These are phyloP conservation scores for Eulimnadia texana DNA, from an alignment of 1,140 invertebrate genomes.

Conservation along the genomic window DNA sequence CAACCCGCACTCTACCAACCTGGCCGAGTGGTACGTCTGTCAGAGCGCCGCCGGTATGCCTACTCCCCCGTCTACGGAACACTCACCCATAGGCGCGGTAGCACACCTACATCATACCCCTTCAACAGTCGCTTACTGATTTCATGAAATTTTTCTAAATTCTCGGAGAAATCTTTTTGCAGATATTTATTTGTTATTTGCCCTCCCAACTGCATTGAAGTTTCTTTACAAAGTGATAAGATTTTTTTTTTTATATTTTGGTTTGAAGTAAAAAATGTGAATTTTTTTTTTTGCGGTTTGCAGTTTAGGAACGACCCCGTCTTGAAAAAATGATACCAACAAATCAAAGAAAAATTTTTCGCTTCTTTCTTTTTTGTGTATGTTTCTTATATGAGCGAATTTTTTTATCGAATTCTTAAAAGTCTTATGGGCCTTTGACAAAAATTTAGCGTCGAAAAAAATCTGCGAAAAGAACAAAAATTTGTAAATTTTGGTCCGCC, in stretches of 20 bases:
- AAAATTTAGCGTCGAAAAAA: no score
- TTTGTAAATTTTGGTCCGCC: no score
- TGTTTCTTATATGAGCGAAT: no score
- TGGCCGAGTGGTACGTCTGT: conserved; percentile 49
- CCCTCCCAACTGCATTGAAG: background rate
- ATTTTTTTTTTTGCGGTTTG: background rate
- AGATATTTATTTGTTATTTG: background rate
- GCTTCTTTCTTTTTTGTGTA: no score
- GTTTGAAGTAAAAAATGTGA: background rate
- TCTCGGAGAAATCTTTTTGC: background rate
- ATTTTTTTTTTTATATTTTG: background rate
- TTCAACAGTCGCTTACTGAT: conserved; percentile 16
- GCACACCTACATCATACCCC: conserved; percentile 11
- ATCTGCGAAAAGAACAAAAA: no score
- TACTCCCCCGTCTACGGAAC: conserved; percentile 36
- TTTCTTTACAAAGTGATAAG: background rate
- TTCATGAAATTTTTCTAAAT: background rate
- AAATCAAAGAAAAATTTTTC: no score
- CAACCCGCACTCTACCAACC: conserved; percentile 31
- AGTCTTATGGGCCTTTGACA: no score
- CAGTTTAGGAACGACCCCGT: no score
- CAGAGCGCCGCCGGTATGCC: conserved; percentile 36
- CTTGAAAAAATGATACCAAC: no score
- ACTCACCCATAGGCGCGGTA: conserved; percentile 36
- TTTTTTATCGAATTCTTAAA: no score